Evolutionary conservation across 2,888 invertebrate species (phyloP).

Genomic region (Odiellus spinosus): DNA sequence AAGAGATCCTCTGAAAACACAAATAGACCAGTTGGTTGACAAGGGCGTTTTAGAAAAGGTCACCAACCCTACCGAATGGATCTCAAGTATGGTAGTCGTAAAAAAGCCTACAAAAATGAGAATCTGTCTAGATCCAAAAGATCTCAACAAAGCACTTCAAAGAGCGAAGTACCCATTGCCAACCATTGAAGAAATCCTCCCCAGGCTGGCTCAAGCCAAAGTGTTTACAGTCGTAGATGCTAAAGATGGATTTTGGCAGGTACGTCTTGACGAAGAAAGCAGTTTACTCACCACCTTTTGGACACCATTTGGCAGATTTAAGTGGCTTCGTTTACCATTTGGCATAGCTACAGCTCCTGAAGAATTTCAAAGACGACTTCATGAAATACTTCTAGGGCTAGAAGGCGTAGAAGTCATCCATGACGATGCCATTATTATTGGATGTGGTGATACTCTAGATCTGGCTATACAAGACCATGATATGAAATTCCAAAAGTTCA

Average conservation of each 20-base stretch:
- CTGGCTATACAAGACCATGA: neutral
- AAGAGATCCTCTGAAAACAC: too few relatives aligned
- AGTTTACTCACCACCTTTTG: constrained; percentile 1
- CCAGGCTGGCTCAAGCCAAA: too few relatives aligned
- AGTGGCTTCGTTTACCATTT: constrained; percentile 3
- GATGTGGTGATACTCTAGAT: neutral
- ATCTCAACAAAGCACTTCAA: neutral
- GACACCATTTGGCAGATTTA: constrained; percentile 5
- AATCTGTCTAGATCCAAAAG: neutral
- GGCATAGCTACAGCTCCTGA: constrained; percentile 1
- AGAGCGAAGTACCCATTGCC: too few relatives aligned
- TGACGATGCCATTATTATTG: neutral
- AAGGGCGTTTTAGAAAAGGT: too few relatives aligned
- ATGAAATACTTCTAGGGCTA: neutral
- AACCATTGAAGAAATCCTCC: too few relatives aligned
- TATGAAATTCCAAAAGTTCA: neutral
- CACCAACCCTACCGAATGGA: too few relatives aligned
- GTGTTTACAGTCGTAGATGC: neutral
- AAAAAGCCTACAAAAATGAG: too few relatives aligned
- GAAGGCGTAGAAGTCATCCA: neutral
- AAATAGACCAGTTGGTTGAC: too few relatives aligned
- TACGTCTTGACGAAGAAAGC: too few relatives aligned
- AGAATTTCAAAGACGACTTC: neutral
- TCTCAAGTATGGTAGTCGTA: too few relatives aligned
- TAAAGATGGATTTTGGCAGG: too few relatives aligned